Percentiles rank a stretch among this genome's conserved stretches.
phyloP scores from a whole-genome alignment of 2,113 vertebrate genomes.

The Lynx canadensis region DNA sequence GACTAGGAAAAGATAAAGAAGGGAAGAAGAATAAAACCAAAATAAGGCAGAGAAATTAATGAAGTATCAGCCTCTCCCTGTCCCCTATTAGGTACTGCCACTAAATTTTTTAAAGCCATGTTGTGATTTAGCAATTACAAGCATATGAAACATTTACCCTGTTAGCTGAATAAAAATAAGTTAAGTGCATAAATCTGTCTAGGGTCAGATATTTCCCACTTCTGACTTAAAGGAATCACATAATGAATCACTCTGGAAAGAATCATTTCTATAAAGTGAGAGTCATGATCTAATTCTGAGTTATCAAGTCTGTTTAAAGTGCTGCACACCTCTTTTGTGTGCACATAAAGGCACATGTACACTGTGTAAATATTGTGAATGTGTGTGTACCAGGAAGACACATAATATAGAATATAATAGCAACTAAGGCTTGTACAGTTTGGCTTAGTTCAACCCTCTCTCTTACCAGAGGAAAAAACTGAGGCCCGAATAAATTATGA shows the following conservation, averaged over 20 bases:
- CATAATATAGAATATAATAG: background rate
- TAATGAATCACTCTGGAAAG: constrained; percentile 51
- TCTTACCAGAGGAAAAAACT: background rate
- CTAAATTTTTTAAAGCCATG: constrained; percentile 39
- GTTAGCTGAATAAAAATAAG: constrained; percentile 57
- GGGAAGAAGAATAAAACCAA: background rate
- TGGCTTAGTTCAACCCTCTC: background rate
- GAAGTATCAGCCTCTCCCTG: background rate
- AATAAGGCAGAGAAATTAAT: background rate
- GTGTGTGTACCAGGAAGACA: background rate
- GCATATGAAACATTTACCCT: constrained; percentile 52
- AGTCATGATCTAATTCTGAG: constrained; percentile 13
- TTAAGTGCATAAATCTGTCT: constrained; percentile 32
- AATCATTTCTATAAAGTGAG: background rate
- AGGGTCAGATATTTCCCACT: background rate
- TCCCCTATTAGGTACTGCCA: background rate
- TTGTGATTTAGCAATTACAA: constrained; percentile 55
- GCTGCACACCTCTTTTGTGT: background rate
- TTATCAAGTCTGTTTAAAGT: constrained; percentile 47
- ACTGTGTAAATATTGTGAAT: background rate
- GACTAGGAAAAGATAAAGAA: background rate
- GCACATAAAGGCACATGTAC: background rate
- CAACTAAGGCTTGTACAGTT: background rate
- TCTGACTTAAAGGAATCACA: constrained; percentile 35
- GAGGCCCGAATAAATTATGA: background rate